Percentiles rank a stretch among this genome's conserved stretches.
Evolutionary conservation across 2,113 vertebrate species (phyloP).

Genomic region (Empidonax alnorum): DNA sequence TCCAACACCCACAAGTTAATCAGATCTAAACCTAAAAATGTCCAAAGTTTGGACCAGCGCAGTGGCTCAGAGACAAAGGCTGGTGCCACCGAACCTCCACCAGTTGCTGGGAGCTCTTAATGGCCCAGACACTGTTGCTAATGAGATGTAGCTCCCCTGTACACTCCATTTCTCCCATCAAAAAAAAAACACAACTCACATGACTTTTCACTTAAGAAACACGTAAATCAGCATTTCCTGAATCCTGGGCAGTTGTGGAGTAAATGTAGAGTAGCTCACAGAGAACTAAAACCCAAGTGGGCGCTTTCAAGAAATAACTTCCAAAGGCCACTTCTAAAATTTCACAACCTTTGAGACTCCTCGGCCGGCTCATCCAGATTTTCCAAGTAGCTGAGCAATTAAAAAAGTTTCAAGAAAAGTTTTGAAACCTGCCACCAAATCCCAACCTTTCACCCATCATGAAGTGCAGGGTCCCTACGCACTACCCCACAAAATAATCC

Average conservation of each 20-base stretch:
- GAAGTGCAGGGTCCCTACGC: accelerated
- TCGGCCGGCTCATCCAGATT: background rate
- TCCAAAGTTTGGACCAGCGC: slow-evolving; percentile 10
- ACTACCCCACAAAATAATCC: background rate
- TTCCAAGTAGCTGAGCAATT: background rate
- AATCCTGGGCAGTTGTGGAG: background rate
- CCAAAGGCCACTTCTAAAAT: background rate
- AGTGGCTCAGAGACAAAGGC: slow-evolving; percentile 32
- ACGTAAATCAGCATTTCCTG: background rate
- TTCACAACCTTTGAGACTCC: background rate
- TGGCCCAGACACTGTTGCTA: background rate
- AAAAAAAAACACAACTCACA: background rate
- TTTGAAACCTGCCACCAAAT: background rate
- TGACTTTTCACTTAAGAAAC: background rate
- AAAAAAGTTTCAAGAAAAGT: background rate
- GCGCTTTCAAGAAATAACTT: background rate
- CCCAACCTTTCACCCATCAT: background rate
- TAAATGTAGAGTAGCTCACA: background rate
- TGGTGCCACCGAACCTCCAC: background rate
- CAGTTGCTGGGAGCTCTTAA: background rate
- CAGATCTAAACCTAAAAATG: background rate
- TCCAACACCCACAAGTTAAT: slow-evolving; percentile 67
- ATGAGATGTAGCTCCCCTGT: background rate
- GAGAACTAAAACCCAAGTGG: background rate
- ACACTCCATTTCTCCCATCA: background rate